Conservation (phyloP, 2,888 invertebrate genomes). For the Ptychoptera albimana region DNA sequence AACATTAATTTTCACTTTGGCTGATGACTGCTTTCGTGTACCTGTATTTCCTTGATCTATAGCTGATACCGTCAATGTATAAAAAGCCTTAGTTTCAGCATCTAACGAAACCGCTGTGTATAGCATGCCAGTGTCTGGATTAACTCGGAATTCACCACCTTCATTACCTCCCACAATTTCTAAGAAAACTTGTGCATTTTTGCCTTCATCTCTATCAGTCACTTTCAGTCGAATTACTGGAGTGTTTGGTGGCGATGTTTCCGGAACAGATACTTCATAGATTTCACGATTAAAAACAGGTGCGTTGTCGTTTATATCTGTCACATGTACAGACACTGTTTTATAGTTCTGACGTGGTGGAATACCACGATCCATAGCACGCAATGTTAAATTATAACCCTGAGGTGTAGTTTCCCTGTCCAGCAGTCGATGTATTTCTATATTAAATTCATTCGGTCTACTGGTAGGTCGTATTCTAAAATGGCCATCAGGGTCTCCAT, state of each 20-base stretch:
- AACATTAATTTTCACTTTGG: conserved; percentile 77
- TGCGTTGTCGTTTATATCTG: conserved; percentile 70
- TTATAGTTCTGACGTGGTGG: conserved; percentile 66
- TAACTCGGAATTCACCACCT: conserved; percentile 72
- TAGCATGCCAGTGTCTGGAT: conserved; percentile 77
- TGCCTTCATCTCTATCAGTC: conserved; percentile 67
- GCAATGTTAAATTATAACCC: conserved; percentile 75
- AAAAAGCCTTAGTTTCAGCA: conserved; percentile 68
- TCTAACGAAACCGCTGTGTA: conserved; percentile 70
- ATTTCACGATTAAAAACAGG: conserved; percentile 76
- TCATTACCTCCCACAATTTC: conserved; percentile 87
- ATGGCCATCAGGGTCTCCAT: conserved; percentile 80
- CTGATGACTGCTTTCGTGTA: conserved; percentile 71
- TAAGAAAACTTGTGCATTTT: conserved; percentile 68
- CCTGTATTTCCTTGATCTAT: conserved; percentile 76
- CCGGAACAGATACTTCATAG: conserved; percentile 75
- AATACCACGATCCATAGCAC: conserved; percentile 68
- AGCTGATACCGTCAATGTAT: conserved; percentile 78
- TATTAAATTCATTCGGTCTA: conserved; percentile 55
- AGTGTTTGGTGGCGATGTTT: conserved; percentile 77
- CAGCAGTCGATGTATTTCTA: conserved; percentile 59
- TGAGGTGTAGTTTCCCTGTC: conserved; percentile 64
- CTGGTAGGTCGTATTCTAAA: conserved; percentile 56
- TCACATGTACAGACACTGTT: conserved; percentile 62
- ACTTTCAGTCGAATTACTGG: conserved; percentile 78